Evolutionary conservation across 1,140 invertebrate genomes (phyloP).

Genomic region (Zelostemma sp.): DNA sequence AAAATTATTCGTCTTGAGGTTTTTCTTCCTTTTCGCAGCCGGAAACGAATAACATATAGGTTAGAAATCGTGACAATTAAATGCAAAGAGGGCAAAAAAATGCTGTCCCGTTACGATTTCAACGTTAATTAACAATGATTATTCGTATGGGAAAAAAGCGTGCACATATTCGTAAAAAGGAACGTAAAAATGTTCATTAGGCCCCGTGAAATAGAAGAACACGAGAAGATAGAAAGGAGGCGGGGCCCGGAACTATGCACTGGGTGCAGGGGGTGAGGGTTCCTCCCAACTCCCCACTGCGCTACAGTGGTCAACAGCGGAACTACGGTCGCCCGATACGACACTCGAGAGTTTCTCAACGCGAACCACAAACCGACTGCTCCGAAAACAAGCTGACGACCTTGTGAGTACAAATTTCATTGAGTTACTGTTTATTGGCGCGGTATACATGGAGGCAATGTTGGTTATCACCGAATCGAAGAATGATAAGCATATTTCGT

Average conservation of each 20-base stretch:
- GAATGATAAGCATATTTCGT: background rate
- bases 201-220: conserved; percentile 32
- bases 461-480: background rate
- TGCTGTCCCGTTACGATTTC: too few relatives aligned
- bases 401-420: conserved; percentile 35
- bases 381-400: background rate
- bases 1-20: too few relatives aligned
- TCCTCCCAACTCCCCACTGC: conserved; percentile 9
- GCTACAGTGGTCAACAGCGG: conserved; percentile 26
- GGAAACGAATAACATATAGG: too few relatives aligned
- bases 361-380: conserved; percentile 27
- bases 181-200: conserved; percentile 31
- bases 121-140: conserved; percentile 13
- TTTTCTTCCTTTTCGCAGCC: too few relatives aligned
- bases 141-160: conserved; percentile 7
- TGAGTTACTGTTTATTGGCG: background rate
- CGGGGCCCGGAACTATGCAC: conserved; percentile 30
- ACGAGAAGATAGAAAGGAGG: conserved; percentile 36
- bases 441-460: conserved; percentile 4
- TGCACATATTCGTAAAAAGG: conserved; percentile 14
- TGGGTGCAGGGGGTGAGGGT: conserved; percentile 26
- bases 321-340: conserved; percentile 60
- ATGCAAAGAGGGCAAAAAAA: too few relatives aligned
- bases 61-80: too few relatives aligned
- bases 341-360: conserved; percentile 59